These are phyloP conservation scores for Penaeus vannamei DNA, from an alignment of 1,140 invertebrate genomes.

Conservation along the genomic window DNA sequence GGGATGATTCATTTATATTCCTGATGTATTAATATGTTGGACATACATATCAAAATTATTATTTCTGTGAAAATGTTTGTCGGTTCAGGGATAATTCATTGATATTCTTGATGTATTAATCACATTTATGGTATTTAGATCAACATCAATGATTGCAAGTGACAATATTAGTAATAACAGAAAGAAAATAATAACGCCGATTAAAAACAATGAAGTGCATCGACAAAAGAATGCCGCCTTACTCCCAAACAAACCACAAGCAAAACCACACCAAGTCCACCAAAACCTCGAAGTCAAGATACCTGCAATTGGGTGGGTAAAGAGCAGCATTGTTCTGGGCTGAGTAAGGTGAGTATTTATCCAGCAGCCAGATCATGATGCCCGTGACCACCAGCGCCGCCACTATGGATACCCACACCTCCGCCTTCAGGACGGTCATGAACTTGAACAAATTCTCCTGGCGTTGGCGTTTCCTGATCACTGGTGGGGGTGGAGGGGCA, in stretches of 20 bases:
- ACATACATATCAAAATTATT: too few species aligned
- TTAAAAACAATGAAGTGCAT: too few species aligned
- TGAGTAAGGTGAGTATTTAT: slow-evolving; percentile 91
- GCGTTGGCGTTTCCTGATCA: slow-evolving; percentile 85
- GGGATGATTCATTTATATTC: too few species aligned
- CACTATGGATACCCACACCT: slow-evolving; percentile 92
- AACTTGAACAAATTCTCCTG: slow-evolving; percentile 92
- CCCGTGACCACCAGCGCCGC: slow-evolving; percentile 86
- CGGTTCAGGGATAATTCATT: too few species aligned
- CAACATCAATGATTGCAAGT: too few species aligned
- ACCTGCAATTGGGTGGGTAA: slow-evolving; percentile 88
- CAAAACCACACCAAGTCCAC: background rate
- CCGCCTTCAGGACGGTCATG: slow-evolving; percentile 88
- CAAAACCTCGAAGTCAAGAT: slow-evolving; percentile 21
- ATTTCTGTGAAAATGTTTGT: too few species aligned
- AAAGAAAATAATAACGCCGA: too few species aligned
- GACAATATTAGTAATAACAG: too few species aligned
- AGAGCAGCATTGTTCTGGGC: slow-evolving; percentile 86
- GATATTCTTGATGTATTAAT: too few species aligned
- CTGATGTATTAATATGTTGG: too few species aligned
- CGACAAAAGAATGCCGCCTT: background rate
- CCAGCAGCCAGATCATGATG: slow-evolving; percentile 89
- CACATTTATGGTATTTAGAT: too few species aligned
- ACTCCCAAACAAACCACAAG: background rate
- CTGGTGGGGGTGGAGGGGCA: slow-evolving; percentile 72